These are phyloP conservation scores for Anhinga anhinga DNA, from an alignment of 2,113 vertebrate species.

Conservation along the genomic window DNA sequence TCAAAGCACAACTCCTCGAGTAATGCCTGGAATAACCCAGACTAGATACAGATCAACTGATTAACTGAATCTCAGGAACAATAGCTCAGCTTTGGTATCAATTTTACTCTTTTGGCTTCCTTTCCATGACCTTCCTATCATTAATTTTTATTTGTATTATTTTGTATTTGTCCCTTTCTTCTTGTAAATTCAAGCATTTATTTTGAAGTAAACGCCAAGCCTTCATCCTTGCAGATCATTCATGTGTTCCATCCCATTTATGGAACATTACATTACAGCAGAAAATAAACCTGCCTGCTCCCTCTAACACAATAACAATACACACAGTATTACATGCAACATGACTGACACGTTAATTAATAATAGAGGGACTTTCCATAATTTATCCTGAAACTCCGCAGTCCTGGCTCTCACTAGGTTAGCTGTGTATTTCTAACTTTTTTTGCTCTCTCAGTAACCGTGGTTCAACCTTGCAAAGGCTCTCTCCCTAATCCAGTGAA, in stretches of 20 bases:
- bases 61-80: conserved; percentile 9
- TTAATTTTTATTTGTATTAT: not conserved
- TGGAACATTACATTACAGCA: not conserved
- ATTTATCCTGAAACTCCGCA: not conserved
- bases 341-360: not conserved
- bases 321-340: not conserved
- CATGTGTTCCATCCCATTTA: not conserved
- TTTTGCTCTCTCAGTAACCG: not conserved
- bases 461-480: not conserved
- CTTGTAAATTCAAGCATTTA: not conserved
- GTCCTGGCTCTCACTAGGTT: not conserved
- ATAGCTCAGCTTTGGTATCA: not conserved
- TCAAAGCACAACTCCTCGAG: not conserved
- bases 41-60: not conserved
- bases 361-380: not conserved
- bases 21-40: conserved; percentile 2
- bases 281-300: not conserved
- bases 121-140: not conserved
- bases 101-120: not conserved
- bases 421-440: not conserved
- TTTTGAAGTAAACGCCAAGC: not conserved
- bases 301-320: not conserved
- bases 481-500: not conserved
- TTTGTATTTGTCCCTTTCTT: not conserved
- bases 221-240: not conserved